These are phyloP conservation scores for Erythrocercus mccallii DNA, from an alignment of 2,113 vertebrate genomes.

Conservation along the genomic window DNA sequence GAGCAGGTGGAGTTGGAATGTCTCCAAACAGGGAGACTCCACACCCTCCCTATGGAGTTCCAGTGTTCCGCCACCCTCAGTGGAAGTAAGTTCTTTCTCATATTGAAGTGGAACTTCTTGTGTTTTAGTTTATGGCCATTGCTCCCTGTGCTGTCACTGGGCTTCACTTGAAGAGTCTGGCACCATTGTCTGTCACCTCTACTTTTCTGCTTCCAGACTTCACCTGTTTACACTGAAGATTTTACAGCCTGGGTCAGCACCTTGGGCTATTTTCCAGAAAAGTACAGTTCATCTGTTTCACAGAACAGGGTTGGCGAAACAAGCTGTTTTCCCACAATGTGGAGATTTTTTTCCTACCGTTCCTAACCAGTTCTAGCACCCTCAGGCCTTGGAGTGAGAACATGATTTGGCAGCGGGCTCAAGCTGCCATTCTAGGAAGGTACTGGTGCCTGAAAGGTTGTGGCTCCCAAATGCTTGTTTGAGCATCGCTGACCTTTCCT, in stretches of 20 bases:
- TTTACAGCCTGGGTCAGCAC: not conserved
- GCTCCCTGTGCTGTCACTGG: not conserved
- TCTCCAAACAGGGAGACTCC: not conserved
- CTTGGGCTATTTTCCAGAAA: not conserved
- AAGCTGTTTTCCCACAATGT: not conserved
- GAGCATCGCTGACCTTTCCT: not conserved
- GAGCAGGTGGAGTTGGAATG: not conserved
- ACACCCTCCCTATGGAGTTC: not conserved
- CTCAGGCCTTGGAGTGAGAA: not conserved
- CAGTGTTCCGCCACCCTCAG: not conserved
- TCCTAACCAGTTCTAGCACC: slow-evolving; percentile 9
- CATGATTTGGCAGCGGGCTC: not conserved
- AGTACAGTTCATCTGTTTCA: not conserved
- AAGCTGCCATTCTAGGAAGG: not conserved
- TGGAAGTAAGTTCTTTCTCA: not conserved
- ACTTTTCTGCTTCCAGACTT: not conserved
- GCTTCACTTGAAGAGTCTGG: not conserved
- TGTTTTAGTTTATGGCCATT: not conserved
- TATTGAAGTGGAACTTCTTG: not conserved
- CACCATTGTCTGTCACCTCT: not conserved
- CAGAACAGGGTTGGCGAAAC: not conserved
- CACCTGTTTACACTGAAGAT: not conserved
- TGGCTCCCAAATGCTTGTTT: not conserved
- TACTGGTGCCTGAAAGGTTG: not conserved
- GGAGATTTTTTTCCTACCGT: not conserved